These are phyloP conservation scores for Drosophila anomalata DNA, from an alignment of 2,888 invertebrate genomes.

Conservation along the genomic window DNA sequence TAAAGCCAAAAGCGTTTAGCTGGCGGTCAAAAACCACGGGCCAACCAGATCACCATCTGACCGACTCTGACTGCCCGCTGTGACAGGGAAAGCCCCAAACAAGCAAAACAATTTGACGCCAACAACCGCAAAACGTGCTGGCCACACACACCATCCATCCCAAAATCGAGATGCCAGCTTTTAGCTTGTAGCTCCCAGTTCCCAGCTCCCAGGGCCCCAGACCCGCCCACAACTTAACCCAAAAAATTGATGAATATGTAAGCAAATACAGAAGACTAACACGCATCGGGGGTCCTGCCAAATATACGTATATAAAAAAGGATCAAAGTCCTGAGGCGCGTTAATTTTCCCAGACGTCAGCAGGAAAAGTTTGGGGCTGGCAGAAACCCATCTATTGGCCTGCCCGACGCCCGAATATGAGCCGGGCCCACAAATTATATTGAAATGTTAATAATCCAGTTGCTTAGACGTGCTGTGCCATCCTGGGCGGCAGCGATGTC, in stretches of 20 bases:
- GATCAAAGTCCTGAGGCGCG: conserved; percentile 76
- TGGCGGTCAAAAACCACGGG: conserved; percentile 56
- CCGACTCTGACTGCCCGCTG: conserved; percentile 66
- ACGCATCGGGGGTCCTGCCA: conserved; percentile 50
- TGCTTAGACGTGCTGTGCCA: conserved; percentile 71
- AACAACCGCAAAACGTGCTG: conserved; percentile 74
- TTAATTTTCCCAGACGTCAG: conserved; percentile 76
- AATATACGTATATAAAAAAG: conserved; percentile 57
- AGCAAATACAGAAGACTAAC: conserved; percentile 70
- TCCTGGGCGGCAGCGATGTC: conserved; percentile 14
- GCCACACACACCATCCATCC: conserved; percentile 21
- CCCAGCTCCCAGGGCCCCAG: not conserved
- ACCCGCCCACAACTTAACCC: conserved; percentile 70
- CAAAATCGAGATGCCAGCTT: conserved; percentile 1
- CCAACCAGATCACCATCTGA: conserved; percentile 56
- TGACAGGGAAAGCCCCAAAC: conserved; percentile 72
- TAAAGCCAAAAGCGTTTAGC: conserved; percentile 76
- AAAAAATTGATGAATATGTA: conserved; percentile 77
- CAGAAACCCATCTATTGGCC: conserved; percentile 50
- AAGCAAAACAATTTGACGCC: conserved; percentile 76
- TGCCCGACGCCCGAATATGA: conserved; percentile 30
- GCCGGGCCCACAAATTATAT: conserved; percentile 66
- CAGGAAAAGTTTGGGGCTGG: conserved; percentile 67
- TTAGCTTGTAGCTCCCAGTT: not conserved
- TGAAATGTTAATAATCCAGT: conserved; percentile 81